Base-by-base conservation (phyloP, 92 coral and sea anemone genomes). In the Siderastrea siderea region DNA sequence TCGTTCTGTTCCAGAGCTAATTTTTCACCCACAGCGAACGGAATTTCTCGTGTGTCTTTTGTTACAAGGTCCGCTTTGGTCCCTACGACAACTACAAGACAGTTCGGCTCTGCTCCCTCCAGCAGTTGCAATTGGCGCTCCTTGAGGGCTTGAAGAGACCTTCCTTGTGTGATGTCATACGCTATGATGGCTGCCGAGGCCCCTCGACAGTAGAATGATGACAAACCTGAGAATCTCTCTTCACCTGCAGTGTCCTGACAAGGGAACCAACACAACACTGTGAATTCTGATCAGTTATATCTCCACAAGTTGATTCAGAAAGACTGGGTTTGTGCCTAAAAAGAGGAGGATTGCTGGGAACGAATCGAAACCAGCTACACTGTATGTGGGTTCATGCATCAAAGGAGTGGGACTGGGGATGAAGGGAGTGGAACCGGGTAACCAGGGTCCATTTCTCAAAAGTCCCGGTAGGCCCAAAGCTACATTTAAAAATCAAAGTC, bases 241-340 rank as follows among this genome's bases (percentile, higher is more conserved):
- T 98, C 99, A 6, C 99, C 99, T 44, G 99, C 99, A 6, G 99
- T 98, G 78, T 98, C 99, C 99, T 98, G 74, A 7, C 74, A 79
- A 46, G 55, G 47, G 54, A 54, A 80, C 15, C 54, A 53, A 62
- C 16, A 59, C 47, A 26, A 8, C 7, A 19, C 5, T 74, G 78
- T 52, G 14, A 55, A 2, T 5, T 3, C 38, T 26, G 38, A 26
- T 26, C 38, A 26, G 0, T 26, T 26, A 26, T 26, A 26, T 26
- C 38, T 26, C 38, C 38, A 26, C 38, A 26, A 26, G 38, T 26
- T 26, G 38, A 26, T 26, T 26, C 38, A 26, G 38, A 26, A 26
- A 26, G 38, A 26, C 38, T 26, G 38, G 38, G 0, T 26, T 26
- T 26, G 38, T 26, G 38, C 38, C 38, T 26, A 26, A 26, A 26